Conservation (phyloP, 2,797 vertebrate genomes). For the Todus mexicanus region DNA sequence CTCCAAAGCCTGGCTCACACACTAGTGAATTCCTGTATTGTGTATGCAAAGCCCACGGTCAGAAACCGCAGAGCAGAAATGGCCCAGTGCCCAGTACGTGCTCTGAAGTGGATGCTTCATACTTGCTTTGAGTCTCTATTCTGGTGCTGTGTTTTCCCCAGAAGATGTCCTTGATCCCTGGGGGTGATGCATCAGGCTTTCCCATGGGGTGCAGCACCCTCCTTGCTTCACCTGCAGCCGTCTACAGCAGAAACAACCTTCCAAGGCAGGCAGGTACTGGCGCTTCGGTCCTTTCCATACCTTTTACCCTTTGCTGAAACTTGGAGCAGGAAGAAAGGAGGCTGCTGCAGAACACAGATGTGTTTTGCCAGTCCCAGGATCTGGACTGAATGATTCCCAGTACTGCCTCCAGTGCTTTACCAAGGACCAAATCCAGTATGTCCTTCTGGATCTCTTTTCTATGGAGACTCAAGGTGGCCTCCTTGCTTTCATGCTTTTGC, state of each 20-base stretch:
- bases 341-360: not conserved
- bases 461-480: not conserved
- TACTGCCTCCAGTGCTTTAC: not conserved
- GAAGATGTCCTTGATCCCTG: not conserved
- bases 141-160: not conserved
- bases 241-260: not conserved
- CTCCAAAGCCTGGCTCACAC: not conserved
- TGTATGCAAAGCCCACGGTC: not conserved
- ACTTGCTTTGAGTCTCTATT: not conserved
- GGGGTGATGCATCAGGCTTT: not conserved
- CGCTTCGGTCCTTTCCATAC: rapidly evolving
- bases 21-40: conserved; percentile 13
- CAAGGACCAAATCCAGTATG: not conserved
- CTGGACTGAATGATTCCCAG: not conserved
- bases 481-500: not conserved
- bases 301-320: not conserved
- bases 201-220: not conserved
- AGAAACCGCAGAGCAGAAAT: not conserved
- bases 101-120: not conserved
- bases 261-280: not conserved
- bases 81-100: not conserved
- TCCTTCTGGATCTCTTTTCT: not conserved
- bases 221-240: not conserved
- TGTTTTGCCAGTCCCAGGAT: not conserved
- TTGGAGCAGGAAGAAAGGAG: not conserved